Evolutionary conservation across 2,888 invertebrate species (phyloP), one percentile per base, ranked within the genome.

Genomic region (Aplocera efformata): DNA sequence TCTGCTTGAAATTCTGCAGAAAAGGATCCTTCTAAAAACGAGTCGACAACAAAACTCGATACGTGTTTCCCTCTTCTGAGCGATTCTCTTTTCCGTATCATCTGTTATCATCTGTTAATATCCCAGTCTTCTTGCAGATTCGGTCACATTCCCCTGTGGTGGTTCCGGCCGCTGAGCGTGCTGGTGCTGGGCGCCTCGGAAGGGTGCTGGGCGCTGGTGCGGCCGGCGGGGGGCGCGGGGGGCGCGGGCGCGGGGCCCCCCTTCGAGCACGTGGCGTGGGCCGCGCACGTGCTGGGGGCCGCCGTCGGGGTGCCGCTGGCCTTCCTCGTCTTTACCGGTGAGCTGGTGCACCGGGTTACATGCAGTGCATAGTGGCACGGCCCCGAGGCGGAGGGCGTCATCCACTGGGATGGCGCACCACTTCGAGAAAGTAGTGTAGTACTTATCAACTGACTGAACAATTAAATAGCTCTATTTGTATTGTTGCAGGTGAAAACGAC

Each of bases 281-380:
- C 92, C 0, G 93, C 94, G 3, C 94, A 94, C 64, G 79, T 90
- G 8, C 90, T 92, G 4, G 94, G 94, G 3, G 94, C 93, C 1
- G 67, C 91, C 1, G 88, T 91, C 0, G 94, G 94, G 0, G 75
- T 92, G 1, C 79, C 93, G 4, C 60, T 93, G 1, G 93, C 92
- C 4, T 89, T 92, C 40, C 70, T 92, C 7, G 69, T 91, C 6
- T 92, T 89, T 54, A 80, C 69, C 32, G 86, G 83, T 88, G 37
- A 53, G 65, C 36, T 7, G n/a, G n/a, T n/a, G n/a, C n/a, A n/a
- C n/a, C n/a, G n/a, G n/a, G n/a, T n/a, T n/a, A n/a, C n/a, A n/a
- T n/a, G n/a, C n/a, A n/a, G 7, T 24, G n/a, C 10, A 11, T 23
- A 24, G 6, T 5, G 20, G 20, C 20, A 20, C n/a, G n/a, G n/a